These are phyloP conservation scores for Noturus placidus DNA, from an alignment of 2,113 vertebrate species.

Conservation along the genomic window DNA sequence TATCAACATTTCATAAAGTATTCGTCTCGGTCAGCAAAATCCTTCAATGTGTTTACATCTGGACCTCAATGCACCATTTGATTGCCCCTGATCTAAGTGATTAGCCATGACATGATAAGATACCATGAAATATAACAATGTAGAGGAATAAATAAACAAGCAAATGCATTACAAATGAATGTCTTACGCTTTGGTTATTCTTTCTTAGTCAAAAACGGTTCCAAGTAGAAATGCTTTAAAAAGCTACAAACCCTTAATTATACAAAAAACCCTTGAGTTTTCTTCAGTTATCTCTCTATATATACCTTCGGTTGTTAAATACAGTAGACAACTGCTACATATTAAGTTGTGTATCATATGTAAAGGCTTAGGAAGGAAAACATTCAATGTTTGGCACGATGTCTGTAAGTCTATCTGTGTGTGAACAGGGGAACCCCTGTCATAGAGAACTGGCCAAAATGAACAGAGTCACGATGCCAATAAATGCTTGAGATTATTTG, in stretches of 20 bases:
- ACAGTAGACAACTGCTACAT: not conserved
- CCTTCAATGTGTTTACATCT: not conserved
- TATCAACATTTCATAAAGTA: not conserved
- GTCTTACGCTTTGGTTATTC: not conserved
- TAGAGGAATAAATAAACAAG: not conserved
- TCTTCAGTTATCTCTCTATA: not conserved
- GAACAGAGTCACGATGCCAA: constrained; percentile 53
- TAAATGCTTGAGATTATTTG: constrained; percentile 55
- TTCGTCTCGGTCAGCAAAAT: not conserved
- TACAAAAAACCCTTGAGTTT: not conserved
- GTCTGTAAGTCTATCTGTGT: constrained; percentile 64
- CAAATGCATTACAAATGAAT: not conserved
- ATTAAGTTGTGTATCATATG: not conserved
- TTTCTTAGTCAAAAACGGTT: not conserved
- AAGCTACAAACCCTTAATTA: not conserved
- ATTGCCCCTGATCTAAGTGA: not conserved
- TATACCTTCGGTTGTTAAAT: not conserved
- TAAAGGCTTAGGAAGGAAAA: constrained; percentile 42
- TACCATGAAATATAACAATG: not conserved
- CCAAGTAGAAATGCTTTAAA: not conserved
- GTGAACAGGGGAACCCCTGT: constrained; percentile 60
- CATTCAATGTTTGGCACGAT: constrained; percentile 53
- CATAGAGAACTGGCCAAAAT: constrained; percentile 40
- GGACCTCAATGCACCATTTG: not conserved
- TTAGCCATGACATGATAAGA: not conserved